Base-by-base conservation (phyloP, 1,140 invertebrate species). In the Nephila pilipes region DNA sequence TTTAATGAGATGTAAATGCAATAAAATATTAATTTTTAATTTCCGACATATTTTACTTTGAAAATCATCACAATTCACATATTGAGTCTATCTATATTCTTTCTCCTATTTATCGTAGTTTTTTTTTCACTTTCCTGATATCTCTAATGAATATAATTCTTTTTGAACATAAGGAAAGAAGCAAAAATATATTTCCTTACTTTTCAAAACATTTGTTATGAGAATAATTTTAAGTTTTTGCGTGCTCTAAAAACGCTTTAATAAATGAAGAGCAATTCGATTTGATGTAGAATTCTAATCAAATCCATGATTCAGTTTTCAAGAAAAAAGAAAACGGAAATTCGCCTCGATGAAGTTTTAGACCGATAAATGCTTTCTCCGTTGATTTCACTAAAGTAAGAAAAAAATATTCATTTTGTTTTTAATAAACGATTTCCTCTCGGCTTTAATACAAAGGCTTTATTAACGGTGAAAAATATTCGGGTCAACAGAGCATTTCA, bases 381-480 rank as follows among this genome's bases (percentile, higher is more conserved):
- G 25, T 20, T 75, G 32, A 29, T 32, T 69, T 29, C 60, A 36
- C 32, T 18, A 36, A 75, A 29, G 69, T 32, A 29, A 75, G 18
- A 75, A 75, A 10, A 46, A 46, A 46, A 46, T 1, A 10, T 10
- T 32, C 18, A 75, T 75, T 16, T 20, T 32, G 29, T 16, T 65
- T 65, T n/a, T 22, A 32, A 75, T 32, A 75, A 75, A 75, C 18
- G 29, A 75, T 75, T 75, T 18, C 14, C 29, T 36, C 69, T 32
- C 25, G 20, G 25, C 18, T 75, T 25, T 75, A 75, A 32, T 75
- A 75, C 69, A 75, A 36, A 75, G 29, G 18, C 69, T 36, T 75
- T 75, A 75, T 75, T 75, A 75, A 32, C 10, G 36, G 32, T 36
- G 69, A 75, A 75, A 75, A 75, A 65, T 58, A 65, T 75, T 2